Evolutionary conservation across 2,888 invertebrate genomes (phyloP), one percentile per base, ranked within the genome.

Genomic region (Drosophila birchii): DNA sequence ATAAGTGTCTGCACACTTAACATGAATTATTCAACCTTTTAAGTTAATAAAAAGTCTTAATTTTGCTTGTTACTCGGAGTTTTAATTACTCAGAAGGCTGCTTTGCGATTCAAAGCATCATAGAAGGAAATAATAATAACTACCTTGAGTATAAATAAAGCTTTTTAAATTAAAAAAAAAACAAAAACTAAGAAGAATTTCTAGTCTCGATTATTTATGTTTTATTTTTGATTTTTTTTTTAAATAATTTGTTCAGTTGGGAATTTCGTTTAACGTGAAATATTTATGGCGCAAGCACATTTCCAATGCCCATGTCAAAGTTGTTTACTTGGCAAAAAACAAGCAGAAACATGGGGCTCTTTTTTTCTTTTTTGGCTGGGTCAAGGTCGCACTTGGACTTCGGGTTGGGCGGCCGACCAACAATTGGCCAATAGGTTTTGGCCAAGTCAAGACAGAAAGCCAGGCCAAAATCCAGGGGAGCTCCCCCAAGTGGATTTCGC

Each of bases 241-340:
- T 45, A 23, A 8, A 16, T 14, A 7, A n/a, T 7, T 39, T 7
- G 2, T 16, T 29, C 29, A 14, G 12, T 12, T 54, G 12, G 18
- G 11, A 47, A n/a, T 29, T 11, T 11, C 29, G 5, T 3, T 20
- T 16, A 9, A 16, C 14, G 34, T 36, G 1, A 36, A 36, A 6
- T 36, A 53, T 41, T 36, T 18, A 5, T 55, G 49, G 49, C 62
- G 34, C 59, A 20, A 47, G 47, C 63, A 56, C 56, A 56, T 66
- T 49, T 26, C 66, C 68, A 67, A 51, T 18, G 29, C 23, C 47
- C 39, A 41, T 61, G 49, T 32, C 39, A 55, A 55, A 44, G 36
- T 11, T 63, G 63, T 63, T 63, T 44, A 51, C 51, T 44, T 63
- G 29, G 49, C 67, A 67, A 29, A 29, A 68, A 68, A 67, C 55